These are phyloP conservation scores for Arenicola marina DNA, from an alignment of 2,888 invertebrate genomes.

Conservation along the genomic window DNA sequence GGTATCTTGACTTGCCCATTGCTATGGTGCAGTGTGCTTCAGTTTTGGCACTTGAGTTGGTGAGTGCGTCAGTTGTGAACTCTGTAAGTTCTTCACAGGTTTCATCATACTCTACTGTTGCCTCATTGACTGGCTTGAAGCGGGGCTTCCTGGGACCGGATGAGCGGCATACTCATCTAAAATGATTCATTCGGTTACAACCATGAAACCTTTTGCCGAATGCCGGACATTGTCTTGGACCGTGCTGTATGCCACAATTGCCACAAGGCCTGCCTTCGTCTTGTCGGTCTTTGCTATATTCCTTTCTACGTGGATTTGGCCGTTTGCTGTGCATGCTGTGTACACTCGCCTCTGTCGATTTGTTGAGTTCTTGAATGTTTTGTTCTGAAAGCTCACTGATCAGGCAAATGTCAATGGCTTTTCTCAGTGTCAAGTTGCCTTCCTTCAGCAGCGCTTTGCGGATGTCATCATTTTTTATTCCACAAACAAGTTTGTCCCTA, in stretches of 20 bases:
- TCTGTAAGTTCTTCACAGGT: neutral
- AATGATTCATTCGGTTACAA: slow-evolving; percentile 5
- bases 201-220: neutral
- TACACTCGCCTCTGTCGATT: neutral
- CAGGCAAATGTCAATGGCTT: slow-evolving; percentile 4
- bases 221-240: neutral
- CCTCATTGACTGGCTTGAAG: neutral
- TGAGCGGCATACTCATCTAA: neutral
- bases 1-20: neutral
- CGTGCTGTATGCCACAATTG: neutral
- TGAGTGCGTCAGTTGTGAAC: neutral
- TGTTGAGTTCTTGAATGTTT: neutral
- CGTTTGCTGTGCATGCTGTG: neutral
- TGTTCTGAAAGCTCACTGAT: neutral
- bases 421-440: slow-evolving; percentile 4
- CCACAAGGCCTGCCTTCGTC: neutral
- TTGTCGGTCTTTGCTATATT: neutral
- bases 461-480: neutral
- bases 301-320: neutral
- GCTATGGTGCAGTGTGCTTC: neutral
- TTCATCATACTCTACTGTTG: no score
- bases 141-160: neutral
- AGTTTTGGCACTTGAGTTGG: neutral
- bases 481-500: slow-evolving; percentile 1
- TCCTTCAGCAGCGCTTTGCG: slow-evolving; percentile 1